These are phyloP conservation scores for Dysmachus trigonus DNA, from an alignment of 2,888 invertebrate species.

Conservation along the genomic window DNA sequence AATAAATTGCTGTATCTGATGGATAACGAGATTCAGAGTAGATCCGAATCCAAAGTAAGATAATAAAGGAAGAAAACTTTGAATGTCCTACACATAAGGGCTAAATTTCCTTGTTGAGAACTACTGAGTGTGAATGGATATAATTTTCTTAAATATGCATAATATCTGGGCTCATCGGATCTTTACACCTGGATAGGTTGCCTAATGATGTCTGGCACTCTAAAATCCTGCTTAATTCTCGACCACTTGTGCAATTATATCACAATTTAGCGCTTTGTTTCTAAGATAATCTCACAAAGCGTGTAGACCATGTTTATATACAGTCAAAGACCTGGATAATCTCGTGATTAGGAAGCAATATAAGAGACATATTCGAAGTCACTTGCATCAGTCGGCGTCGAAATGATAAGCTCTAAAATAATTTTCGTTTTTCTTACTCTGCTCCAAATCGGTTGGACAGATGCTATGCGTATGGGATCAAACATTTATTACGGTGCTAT, in stretches of 20 bases:
- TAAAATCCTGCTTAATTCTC: not conserved
- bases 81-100: too few species aligned
- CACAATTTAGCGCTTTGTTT: not conserved
- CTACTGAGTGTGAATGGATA: not conserved
- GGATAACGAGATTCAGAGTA: too few species aligned
- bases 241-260: not conserved
- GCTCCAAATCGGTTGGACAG: not conserved
- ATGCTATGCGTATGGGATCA: not conserved
- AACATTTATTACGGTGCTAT: not conserved
- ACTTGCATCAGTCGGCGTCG: not conserved
- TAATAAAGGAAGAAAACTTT: too few species aligned
- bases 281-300: not conserved
- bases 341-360: not conserved
- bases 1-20: too few species aligned
- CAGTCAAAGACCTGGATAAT: not conserved
- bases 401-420: not conserved
- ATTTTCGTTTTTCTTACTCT: not conserved
- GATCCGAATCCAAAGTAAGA: too few species aligned
- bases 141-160: not conserved
- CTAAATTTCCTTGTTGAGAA: not conserved
- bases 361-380: not conserved
- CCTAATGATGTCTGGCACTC: not conserved
- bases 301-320: not conserved
- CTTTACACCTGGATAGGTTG: not conserved
- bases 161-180: not conserved